Conservation (phyloP, 1,140 invertebrate genomes). For the Asbolus verrucosus region DNA sequence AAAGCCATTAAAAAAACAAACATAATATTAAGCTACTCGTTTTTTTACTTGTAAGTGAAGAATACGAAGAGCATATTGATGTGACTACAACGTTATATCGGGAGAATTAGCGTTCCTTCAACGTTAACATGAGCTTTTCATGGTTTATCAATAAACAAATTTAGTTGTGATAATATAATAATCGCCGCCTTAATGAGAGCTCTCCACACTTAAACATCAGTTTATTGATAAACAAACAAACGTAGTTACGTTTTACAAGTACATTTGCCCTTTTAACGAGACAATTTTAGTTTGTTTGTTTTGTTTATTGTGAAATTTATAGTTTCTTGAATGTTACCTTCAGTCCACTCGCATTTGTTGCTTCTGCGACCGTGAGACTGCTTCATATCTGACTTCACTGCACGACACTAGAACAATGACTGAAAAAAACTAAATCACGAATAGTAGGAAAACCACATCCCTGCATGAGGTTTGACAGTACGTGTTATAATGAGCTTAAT, state of each 20-base stretch:
- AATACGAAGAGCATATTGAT: slow-evolving; percentile 15
- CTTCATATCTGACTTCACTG: slow-evolving; percentile 17
- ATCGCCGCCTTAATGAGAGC: slow-evolving; percentile 9
- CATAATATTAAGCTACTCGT: neutral
- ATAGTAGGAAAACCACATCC: slow-evolving; percentile 47
- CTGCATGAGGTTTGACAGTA: neutral
- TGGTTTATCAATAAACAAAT: slow-evolving; percentile 20
- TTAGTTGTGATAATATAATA: slow-evolving; percentile 26
- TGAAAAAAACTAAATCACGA: slow-evolving; percentile 37
- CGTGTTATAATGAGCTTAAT: slow-evolving; percentile 43
- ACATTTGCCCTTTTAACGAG: slow-evolving; percentile 19
- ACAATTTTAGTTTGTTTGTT: slow-evolving; percentile 14
- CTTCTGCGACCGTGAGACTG: slow-evolving; percentile 20
- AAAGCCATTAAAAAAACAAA: slow-evolving; percentile 23
- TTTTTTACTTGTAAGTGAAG: slow-evolving; percentile 14
- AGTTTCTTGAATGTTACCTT: slow-evolving; percentile 33
- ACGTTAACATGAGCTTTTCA: slow-evolving; percentile 10
- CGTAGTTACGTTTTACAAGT: neutral
- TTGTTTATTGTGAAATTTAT: slow-evolving; percentile 2
- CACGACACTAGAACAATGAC: slow-evolving; percentile 36
- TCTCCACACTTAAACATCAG: neutral
- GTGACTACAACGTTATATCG: neutral
- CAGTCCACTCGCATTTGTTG: slow-evolving; percentile 20
- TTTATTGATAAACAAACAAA: slow-evolving; percentile 33
- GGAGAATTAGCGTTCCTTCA: slow-evolving; percentile 8